These are phyloP conservation scores for Cydia pomonella DNA, from an alignment of 1,140 invertebrate species.

Conservation along the genomic window DNA sequence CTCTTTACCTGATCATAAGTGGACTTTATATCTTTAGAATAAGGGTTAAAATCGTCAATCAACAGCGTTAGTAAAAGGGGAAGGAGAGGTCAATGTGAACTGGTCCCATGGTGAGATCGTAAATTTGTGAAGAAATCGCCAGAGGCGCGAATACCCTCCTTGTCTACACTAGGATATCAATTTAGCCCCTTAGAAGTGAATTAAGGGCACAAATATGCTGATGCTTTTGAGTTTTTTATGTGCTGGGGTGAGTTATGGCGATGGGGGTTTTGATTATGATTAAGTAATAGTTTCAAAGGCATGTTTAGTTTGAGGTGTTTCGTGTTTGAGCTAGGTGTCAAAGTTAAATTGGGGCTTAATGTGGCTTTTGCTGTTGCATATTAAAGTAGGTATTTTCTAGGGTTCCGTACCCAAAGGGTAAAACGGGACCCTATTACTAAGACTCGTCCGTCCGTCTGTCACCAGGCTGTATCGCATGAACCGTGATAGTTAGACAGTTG, in stretches of 20 bases:
- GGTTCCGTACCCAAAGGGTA: too few species aligned
- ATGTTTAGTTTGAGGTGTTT: neutral
- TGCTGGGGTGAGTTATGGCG: neutral
- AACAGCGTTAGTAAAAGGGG: neutral
- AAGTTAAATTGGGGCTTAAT: too few species aligned
- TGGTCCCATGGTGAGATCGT: slow-evolving; percentile 6
- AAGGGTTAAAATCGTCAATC: neutral
- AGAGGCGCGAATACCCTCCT: slow-evolving; percentile 20
- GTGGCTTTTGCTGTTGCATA: too few species aligned
- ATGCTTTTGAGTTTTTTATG: slow-evolving; percentile 26
- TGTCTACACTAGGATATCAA: slow-evolving; percentile 30
- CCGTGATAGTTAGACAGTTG: too few species aligned
- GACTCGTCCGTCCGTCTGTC: too few species aligned
- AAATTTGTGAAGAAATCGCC: slow-evolving; percentile 25
- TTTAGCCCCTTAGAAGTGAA: slow-evolving; percentile 30
- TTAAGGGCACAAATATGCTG: slow-evolving; percentile 29
- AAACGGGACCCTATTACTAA: too few species aligned
- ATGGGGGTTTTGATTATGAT: neutral
- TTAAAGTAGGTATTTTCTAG: too few species aligned
- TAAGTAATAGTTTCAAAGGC: neutral
- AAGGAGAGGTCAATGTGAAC: neutral
- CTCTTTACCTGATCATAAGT: neutral
- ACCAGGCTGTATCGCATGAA: too few species aligned
- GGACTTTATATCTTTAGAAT: neutral
- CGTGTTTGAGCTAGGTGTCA: neutral